Evolutionary conservation across 2,797 vertebrate genomes (phyloP).

Genomic region (Chromobotia macracanthus): DNA sequence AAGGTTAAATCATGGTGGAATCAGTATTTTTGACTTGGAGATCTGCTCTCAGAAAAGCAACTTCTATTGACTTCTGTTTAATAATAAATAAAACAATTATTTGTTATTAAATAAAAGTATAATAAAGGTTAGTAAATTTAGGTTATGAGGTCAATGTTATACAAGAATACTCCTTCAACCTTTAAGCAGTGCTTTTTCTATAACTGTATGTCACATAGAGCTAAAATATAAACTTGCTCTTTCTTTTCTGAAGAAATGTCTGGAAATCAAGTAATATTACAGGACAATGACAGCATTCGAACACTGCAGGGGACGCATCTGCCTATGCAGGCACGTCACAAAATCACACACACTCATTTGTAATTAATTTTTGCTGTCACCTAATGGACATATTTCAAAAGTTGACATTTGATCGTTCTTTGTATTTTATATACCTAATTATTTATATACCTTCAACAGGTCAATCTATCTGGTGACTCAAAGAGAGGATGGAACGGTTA

Average conservation of each 20-base stretch:
- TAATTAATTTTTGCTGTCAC: not conserved
- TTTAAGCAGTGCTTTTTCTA: too few species aligned
- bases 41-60: too few species aligned
- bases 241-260: conserved; percentile 23
- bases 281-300: not conserved
- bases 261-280: conserved; percentile 49
- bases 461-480: conserved; percentile 54
- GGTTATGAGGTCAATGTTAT: too few species aligned
- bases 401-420: too few species aligned
- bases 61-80: too few species aligned
- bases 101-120: too few species aligned
- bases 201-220: not conserved
- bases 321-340: conserved; percentile 51
- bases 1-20: too few species aligned
- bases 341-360: not conserved
- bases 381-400: not conserved
- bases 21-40: too few species aligned
- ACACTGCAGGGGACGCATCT: not conserved
- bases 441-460: conserved; percentile 28
- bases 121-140: too few species aligned
- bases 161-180: too few species aligned
- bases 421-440: conserved; percentile 28
- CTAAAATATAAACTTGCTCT: not conserved
- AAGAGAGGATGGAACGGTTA: conserved; percentile 40
- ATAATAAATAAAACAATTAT: too few species aligned